phyloP scores from a whole-genome alignment of 2,888 invertebrate genomes.

The Patella pellucida region DNA sequence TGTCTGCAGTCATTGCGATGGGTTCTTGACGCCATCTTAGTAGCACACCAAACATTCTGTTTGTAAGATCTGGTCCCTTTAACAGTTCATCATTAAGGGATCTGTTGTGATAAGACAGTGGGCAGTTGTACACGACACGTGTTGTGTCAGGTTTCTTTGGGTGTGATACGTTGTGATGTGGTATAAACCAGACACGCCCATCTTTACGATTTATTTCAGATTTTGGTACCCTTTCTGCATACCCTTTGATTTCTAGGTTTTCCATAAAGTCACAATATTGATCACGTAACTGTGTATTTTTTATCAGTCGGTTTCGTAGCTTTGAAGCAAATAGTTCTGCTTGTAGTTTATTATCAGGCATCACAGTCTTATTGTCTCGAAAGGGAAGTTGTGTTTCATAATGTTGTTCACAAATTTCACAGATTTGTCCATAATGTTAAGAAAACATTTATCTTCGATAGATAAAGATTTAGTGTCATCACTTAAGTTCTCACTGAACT shows the following conservation, averaged over 20 bases:
- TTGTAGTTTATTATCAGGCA: no score
- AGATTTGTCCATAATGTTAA: no score
- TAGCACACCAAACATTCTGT: constrained; percentile 38
- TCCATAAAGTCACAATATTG: constrained; percentile 28
- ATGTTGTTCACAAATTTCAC: no score
- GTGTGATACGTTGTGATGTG: constrained; percentile 32
- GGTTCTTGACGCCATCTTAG: constrained; percentile 36
- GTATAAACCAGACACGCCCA: constrained; percentile 33
- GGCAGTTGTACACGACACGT: constrained; percentile 36
- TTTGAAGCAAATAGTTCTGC: no score
- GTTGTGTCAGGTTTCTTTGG: constrained; percentile 28
- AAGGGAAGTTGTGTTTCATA: no score
- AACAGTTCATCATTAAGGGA: constrained; percentile 37
- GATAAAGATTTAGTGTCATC: no score
- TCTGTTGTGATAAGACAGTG: constrained; percentile 29
- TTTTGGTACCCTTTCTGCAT: constrained; percentile 25
- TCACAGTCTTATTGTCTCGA: no score
- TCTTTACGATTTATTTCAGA: constrained; percentile 8
- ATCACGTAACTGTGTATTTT: neutral
- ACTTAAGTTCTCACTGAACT: no score
- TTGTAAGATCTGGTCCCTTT: constrained; percentile 42
- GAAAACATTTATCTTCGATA: no score
- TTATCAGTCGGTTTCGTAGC: no score
- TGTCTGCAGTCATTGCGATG: constrained; percentile 36
- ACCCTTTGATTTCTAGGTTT: constrained; percentile 20